These are phyloP conservation scores for Clamator glandarius DNA, from an alignment of 2,797 vertebrate genomes.

Conservation along the genomic window DNA sequence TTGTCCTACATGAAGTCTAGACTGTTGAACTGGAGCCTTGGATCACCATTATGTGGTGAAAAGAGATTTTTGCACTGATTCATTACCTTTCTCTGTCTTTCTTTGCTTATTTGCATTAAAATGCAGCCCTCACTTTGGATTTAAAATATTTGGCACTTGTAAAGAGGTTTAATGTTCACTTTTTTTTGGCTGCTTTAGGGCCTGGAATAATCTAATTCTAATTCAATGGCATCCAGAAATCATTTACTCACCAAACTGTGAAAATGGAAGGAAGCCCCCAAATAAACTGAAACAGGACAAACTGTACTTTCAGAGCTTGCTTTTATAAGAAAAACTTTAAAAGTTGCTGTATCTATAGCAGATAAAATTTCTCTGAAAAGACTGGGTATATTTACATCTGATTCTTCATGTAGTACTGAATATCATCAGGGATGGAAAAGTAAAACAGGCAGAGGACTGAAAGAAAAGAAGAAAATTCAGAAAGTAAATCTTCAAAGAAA, in stretches of 20 bases:
- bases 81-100: background rate
- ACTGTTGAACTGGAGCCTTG: background rate
- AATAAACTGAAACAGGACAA: background rate
- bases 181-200: background rate
- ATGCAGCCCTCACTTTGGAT: background rate
- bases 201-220: background rate
- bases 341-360: background rate
- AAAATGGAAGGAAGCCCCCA: background rate
- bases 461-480: background rate
- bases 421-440: background rate
- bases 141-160: background rate
- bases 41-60: fast-evolving
- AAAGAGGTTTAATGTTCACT: background rate
- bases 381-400: background rate
- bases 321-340: background rate
- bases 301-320: background rate
- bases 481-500: background rate
- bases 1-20: background rate
- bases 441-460: background rate
- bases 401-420: background rate
- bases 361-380: background rate
- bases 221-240: background rate
- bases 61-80: background rate
- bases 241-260: background rate
- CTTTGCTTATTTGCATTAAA: background rate